Conservation (phyloP, 2,113 vertebrate species). For the Cynopterus brachyotis region DNA sequence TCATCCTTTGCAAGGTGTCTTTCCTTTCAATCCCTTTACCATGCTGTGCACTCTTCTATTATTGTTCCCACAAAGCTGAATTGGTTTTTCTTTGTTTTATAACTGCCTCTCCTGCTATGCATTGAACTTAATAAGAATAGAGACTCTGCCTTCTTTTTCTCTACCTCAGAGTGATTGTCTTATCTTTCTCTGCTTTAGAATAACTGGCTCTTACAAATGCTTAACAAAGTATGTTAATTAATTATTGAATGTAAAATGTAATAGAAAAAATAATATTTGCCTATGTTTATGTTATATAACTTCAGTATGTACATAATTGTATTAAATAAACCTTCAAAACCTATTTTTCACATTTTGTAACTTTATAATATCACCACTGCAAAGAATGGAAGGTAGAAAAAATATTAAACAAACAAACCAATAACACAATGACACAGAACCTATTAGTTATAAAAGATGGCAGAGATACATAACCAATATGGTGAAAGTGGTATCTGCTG, state of each 20-base stretch:
- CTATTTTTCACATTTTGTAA: background rate
- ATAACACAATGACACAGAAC: background rate
- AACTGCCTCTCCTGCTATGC: background rate
- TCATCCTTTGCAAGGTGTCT: background rate
- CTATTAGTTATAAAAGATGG: background rate
- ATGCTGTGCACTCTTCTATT: background rate
- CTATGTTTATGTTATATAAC: background rate
- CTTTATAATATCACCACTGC: background rate
- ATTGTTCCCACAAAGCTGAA: background rate
- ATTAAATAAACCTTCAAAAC: background rate
- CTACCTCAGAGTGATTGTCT: background rate
- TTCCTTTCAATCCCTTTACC: background rate
- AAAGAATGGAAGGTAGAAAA: background rate
- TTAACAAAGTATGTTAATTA: background rate
- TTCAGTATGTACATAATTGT: background rate
- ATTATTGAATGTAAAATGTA: background rate
- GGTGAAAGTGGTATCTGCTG: background rate
- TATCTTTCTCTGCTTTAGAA: background rate
- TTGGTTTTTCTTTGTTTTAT: background rate
- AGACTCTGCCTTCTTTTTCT: background rate
- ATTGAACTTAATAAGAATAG: background rate
- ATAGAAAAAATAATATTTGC: background rate
- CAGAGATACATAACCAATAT: background rate
- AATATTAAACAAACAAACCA: background rate
- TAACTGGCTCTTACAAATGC: background rate